Conservation (phyloP, 2,797 vertebrate genomes). For the Monodelphis domestica region DNA sequence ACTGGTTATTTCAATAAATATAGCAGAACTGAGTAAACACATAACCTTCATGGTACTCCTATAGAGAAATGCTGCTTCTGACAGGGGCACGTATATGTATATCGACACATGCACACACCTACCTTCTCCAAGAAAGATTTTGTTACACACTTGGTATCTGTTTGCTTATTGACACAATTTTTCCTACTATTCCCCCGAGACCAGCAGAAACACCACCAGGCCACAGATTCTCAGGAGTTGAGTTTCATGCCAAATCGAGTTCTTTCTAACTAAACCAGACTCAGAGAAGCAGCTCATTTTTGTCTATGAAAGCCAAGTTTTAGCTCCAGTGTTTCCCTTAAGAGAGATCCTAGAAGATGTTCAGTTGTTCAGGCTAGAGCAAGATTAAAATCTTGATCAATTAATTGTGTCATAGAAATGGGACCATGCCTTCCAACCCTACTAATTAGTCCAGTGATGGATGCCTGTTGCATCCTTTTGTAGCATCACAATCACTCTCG, state of each 20-base stretch:
- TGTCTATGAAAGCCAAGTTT: background rate
- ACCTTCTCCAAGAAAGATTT: background rate
- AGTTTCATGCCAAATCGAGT: background rate
- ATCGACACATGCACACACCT: background rate
- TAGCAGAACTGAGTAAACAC: slow-evolving; percentile 48
- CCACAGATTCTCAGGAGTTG: background rate
- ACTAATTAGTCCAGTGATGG: background rate
- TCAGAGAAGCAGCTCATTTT: background rate
- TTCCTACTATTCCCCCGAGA: background rate
- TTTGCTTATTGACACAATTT: background rate
- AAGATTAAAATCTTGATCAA: background rate
- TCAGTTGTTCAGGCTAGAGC: background rate
- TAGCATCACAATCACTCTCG: background rate
- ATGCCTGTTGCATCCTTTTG: background rate
- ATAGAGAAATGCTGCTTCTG: slow-evolving; percentile 14
- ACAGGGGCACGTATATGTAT: background rate
- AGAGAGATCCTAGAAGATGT: slow-evolving; percentile 27
- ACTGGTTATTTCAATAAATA: slow-evolving; percentile 41
- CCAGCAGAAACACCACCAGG: background rate
- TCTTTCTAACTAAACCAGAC: slow-evolving; percentile 35
- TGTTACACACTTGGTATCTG: background rate
- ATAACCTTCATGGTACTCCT: slow-evolving; percentile 25
- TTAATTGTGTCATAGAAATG: background rate
- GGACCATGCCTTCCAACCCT: background rate
- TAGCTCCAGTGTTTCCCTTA: background rate